These are phyloP conservation scores for Sorex fumeus DNA, from an alignment of 2,113 vertebrate species.

Conservation along the genomic window DNA sequence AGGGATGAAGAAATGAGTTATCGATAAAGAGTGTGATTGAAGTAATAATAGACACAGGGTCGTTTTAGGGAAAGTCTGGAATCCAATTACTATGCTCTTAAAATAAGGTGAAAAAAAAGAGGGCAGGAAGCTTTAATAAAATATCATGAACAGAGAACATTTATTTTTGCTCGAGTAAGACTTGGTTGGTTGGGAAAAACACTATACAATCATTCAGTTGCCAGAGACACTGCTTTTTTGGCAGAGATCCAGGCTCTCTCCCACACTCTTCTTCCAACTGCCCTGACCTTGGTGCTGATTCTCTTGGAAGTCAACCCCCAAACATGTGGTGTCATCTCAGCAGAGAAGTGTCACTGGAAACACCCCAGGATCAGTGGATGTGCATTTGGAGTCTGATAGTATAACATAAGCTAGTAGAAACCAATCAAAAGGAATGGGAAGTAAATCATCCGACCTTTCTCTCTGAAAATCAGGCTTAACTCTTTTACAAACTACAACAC, in stretches of 20 bases:
- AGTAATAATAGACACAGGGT: background rate
- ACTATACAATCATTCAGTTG: conserved; percentile 31
- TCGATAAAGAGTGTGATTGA: background rate
- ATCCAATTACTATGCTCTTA: background rate
- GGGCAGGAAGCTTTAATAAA: background rate
- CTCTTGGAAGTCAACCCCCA: background rate
- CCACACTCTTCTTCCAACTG: background rate
- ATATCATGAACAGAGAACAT: background rate
- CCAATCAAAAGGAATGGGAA: background rate
- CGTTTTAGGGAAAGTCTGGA: background rate
- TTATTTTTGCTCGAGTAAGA: conserved; percentile 10
- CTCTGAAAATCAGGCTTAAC: too few relatives aligned
- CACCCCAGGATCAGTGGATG: background rate
- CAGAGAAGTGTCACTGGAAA: background rate
- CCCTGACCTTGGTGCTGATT: conserved; percentile 56
- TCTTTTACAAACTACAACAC: too few relatives aligned
- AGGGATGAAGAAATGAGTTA: background rate
- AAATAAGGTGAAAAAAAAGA: background rate
- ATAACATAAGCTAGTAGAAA: background rate
- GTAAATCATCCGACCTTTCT: too few relatives aligned
- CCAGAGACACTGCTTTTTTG: background rate
- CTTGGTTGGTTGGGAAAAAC: background rate
- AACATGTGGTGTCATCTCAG: background rate
- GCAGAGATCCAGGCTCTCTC: background rate
- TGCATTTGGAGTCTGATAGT: background rate